Percentiles rank a stretch among this genome's conserved stretches.
Conservation (phyloP, 1,140 invertebrate genomes). For the Diploscapter pachys region DNA sequence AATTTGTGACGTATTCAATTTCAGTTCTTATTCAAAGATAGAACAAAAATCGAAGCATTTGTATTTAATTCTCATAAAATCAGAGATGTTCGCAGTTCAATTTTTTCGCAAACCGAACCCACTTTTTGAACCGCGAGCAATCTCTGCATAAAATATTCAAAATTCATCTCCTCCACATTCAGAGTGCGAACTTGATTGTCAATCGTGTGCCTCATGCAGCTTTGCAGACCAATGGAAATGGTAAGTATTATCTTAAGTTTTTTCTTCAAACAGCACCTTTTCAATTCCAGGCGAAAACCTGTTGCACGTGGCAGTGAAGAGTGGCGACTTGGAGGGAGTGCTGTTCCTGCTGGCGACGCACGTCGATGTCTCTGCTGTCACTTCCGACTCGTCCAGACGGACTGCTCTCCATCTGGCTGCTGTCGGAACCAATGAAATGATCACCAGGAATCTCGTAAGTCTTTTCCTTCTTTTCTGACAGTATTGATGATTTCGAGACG, state of each 20-base stretch:
- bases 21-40: too few relatives aligned
- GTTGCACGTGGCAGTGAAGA: conserved; percentile 84
- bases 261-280: conserved; percentile 19
- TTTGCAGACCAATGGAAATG: conserved; percentile 71
- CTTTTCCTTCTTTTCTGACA: not conserved
- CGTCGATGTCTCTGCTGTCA: conserved; percentile 84
- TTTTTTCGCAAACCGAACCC: too few relatives aligned
- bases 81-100: too few relatives aligned
- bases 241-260: not conserved
- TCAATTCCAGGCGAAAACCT: conserved; percentile 72
- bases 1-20: too few relatives aligned
- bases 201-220: conserved; percentile 81
- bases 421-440: conserved; percentile 63
- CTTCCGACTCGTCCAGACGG: conserved; percentile 78
- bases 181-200: conserved; percentile 76
- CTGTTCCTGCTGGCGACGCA: conserved; percentile 85
- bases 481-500: too few relatives aligned
- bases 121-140: too few relatives aligned
- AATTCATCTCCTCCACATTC: not conserved
- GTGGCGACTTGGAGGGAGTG: conserved; percentile 86
- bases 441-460: conserved; percentile 63
- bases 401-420: conserved; percentile 85
- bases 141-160: too few relatives aligned
- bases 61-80: too few relatives aligned
- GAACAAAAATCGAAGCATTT: too few relatives aligned